Base-by-base conservation (phyloP, 2,113 vertebrate species). In the Ciconia maguari region DNA sequence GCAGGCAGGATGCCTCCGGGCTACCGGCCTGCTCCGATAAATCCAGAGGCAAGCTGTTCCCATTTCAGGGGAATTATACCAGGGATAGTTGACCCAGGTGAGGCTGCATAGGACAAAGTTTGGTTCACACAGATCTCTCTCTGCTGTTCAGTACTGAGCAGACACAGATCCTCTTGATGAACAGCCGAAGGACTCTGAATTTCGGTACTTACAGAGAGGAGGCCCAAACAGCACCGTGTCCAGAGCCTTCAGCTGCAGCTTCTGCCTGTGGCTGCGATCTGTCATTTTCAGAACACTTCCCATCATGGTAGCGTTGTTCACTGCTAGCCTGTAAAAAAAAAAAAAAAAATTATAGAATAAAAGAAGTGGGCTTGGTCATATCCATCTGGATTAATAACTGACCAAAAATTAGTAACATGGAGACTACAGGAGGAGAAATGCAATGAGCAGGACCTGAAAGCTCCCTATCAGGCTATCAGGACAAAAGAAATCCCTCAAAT, bases 171-270 rank as follows among this genome's bases (percentile, higher is more conserved):
- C 46, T 22, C 30, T 0, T 1, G 15, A 13, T 2, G 13, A 54
- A 11, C 26, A 13, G 10, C 17, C 87, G 30, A 16, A 57, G 52
- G 13, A 6, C 20, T 2, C 2, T 11, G 55, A 11, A 30, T 11
- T 18, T 14, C 55, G 87, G 42, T 74, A 99, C 99, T 98, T 97
- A 99, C 99, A 96, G 52, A 99, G 98, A 2, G 99, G 99, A 7
- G 99, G 98, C 74, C 99, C 99, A 6, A 99, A 99, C 32, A 99
- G 98, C 36, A 99, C 99, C 0, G 99, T 99, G 96, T 99, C 99
- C 97, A 99, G 91, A 8, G 99, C 97, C 44, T 99, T 99, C 61
- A 99, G 98, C 96, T 99, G 99, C 93, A 99, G 97, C 97, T 99
- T 99, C 97, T 99, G 99, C 74, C 99, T 95, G 80, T 99, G 99